phyloP scores from a whole-genome alignment of 1,140 invertebrate species.

The Anastrepha obliqua region DNA sequence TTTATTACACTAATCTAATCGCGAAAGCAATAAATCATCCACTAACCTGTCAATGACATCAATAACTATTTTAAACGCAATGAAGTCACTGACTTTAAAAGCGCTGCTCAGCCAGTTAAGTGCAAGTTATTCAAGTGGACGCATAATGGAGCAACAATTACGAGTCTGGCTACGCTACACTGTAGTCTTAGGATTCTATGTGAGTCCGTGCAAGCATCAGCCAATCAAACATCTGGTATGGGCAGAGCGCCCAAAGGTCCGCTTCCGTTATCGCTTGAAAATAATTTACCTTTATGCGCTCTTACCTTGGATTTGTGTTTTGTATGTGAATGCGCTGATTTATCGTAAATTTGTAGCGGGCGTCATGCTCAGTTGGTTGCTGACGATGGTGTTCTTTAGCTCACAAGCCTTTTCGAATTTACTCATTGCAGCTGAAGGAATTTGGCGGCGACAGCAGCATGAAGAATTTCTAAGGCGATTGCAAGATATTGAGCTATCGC shows the following conservation, averaged over 20 bases:
- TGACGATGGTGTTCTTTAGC: neutral
- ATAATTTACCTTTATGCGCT: neutral
- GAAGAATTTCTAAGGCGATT: neutral
- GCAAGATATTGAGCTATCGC: conserved; percentile 10
- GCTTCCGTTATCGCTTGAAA: neutral
- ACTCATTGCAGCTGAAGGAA: conserved; percentile 25
- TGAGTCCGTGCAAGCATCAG: neutral
- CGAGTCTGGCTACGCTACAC: neutral
- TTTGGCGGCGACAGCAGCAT: conserved; percentile 31
- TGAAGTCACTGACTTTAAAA: neutral
- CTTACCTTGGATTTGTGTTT: neutral
- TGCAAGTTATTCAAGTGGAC: neutral
- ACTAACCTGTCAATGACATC: no score
- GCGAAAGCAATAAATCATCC: no score
- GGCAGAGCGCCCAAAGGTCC: neutral
- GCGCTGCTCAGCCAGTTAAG: neutral
- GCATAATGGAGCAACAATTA: neutral
- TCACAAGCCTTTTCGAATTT: conserved; percentile 32
- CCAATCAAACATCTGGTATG: neutral
- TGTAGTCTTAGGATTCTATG: neutral
- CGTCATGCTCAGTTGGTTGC: conserved; percentile 29
- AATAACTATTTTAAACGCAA: neutral
- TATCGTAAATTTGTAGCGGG: neutral
- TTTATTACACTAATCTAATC: no score
- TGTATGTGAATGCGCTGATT: neutral